Evolutionary conservation across 2,888 invertebrate species (phyloP), one percentile per base, ranked within the genome.

Genomic region (Melanotus villosus): DNA sequence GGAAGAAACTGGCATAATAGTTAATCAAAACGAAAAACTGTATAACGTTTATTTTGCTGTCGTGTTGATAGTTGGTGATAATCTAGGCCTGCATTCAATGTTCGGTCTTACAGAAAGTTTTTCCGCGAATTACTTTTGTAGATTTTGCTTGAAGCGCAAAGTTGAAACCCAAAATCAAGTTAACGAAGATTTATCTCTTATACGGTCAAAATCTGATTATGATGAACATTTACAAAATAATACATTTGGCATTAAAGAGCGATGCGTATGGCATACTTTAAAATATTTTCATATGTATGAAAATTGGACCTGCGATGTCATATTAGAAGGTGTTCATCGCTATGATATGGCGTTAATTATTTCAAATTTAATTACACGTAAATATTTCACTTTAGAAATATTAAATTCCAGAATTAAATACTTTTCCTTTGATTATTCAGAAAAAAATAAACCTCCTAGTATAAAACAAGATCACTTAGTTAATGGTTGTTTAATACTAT

Each of bases 271-370:
- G 34, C 5, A 34, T n/a, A 34, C 2, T 10, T n/a, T 34, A n/a
- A n/a, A 34, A 10, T 7, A 34, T 34, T 34, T 34, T 34, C 26
- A 26, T n/a, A n/a, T n/a, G n/a, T n/a, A n/a, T n/a, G n/a, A n/a
- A n/a, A n/a, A n/a, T 34, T 34, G 9, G n/a, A 34, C 34, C 1
- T 38, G 38, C 16, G 79, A 80, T 56, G 62, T 79, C 12, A 75
- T 77, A 18, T 70, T 71, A 54, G 72, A 76, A 47, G 75, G 77
- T 10, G 63, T 76, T 10, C 68, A 67, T 62, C 21, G 75, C 36
- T 77, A 79, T 67, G 78, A 70, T 16, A 75, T 78, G 74, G 71
- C 75, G 9, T 41, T 63, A 18, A 75, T 78, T 4, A 73, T 77
- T 14, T 32, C 70, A 10, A 26, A 71, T 45, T 71, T 73, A 12